Conservation (phyloP, 2,888 invertebrate genomes). For the Lamproptera curius region DNA sequence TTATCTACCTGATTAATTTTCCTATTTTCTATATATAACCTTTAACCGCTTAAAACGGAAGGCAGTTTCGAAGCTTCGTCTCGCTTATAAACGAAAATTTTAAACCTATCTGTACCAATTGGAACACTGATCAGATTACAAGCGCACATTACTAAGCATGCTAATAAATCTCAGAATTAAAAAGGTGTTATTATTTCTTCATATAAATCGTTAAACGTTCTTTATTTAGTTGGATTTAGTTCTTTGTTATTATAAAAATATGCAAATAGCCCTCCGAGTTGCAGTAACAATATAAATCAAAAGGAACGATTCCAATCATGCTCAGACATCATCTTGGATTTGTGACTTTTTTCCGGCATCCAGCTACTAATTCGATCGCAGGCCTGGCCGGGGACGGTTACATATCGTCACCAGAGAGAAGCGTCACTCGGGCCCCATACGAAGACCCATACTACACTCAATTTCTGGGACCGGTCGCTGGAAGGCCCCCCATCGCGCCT, state of each 20-base stretch:
- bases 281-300: no score
- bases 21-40: background rate
- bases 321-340: background rate
- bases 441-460: slow-evolving; percentile 94
- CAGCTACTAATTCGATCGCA: slow-evolving; percentile 34
- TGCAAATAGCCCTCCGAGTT: no score
- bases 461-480: slow-evolving; percentile 83
- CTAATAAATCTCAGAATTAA: background rate
- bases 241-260: no score
- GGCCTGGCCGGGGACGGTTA: slow-evolving; percentile 79
- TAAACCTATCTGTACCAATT: background rate
- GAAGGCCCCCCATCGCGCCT: slow-evolving; percentile 86
- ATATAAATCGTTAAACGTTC: background rate
- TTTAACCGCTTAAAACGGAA: background rate
- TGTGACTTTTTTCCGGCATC: slow-evolving; percentile 1
- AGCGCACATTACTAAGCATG: slow-evolving; percentile 7
- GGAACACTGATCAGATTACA: slow-evolving; percentile 1
- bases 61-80: background rate
- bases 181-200: background rate
- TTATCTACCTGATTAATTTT: background rate
- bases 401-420: slow-evolving; percentile 92
- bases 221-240: no score
- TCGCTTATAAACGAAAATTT: background rate
- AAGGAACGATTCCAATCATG: background rate
- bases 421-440: slow-evolving; percentile 83